Evolutionary conservation across 1,140 invertebrate species (phyloP), one percentile per base, ranked within the genome.

Genomic region (Grapholita molesta): DNA sequence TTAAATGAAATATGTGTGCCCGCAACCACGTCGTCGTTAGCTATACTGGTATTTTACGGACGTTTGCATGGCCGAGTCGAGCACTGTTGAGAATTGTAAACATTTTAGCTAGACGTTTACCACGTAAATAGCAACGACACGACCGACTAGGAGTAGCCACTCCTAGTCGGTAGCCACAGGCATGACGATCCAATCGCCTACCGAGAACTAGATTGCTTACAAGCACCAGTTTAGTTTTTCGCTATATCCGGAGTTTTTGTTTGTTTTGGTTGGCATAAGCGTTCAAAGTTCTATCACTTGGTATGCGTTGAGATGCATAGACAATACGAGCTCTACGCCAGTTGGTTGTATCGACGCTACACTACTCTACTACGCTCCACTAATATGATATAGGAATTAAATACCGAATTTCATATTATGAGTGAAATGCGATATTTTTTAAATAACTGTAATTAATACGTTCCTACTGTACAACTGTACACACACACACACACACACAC

Each of bases 41-140:
- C 38, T 48, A 48, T 18, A 48, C 42, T 21, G 15, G n/a, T 48
- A 48, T 61, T 15, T 61, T 30, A 11, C 12, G 53, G 24, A 57
- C 24, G 53, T 61, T 28, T 15, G 12, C 24, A 24, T 15, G 53
- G 24, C n/a, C 21, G 24, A n/a, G 24, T 30, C 55, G 55, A 11
- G 55, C 25, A n/a, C 53, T 30, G 55, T 28, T 21, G 55, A 15
- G 55, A 15, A 61, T 30, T 30, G 55, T 61, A 61, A 61, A 61
- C 55, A 61, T 61, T 61, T 61, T 61, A 61, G 55, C 55, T 61
- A 61, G 52, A 55, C 28, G 55, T 61, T 61, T 61, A 28, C 24
- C 12, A 25, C 55, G 55, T 61, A 61, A 61, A 61, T 28, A 61
- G 55, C n/a, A 61, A 28, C 25, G 24, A 25, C 25, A 30, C 23